Evolutionary conservation across 1,140 invertebrate genomes (phyloP), one percentile per base, ranked within the genome.

Genomic region (Ostrea denselamellosa): DNA sequence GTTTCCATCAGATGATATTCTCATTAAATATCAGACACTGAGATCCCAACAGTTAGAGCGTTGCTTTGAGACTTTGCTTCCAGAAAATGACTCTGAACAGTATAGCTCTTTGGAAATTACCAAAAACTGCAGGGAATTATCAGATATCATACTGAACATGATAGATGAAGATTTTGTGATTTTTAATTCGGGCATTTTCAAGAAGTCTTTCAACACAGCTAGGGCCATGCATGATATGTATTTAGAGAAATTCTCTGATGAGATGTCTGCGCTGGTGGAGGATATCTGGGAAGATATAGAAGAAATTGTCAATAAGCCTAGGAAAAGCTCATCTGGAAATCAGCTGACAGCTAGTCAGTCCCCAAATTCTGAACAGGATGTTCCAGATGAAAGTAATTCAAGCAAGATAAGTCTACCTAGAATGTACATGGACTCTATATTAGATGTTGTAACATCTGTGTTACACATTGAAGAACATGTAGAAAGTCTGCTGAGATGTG

Each of bases 81-180:
- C 92, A 0, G 92, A 92, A 17, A 86, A 87, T 44, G 90, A 92
- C 25, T 89, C 92, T 9, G 92, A 93, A 22, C 87, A 89, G 28
- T 89, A 92, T 9, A 92, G 92, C 83, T 90, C 93, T 62, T 86
- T 92, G 51, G 90, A 90, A 62, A 88, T 93, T 44, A 90, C 92
- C 19, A 90, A 90, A 56, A 93, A 93, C 88, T 94, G 93, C 87
- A 83, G 86, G 2, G 88, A 91, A 17, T 85, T 94, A 19, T 91
- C 92, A 0, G 88, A 90, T 52, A 90, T 91, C 22, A 92, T 94
- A 56, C 92, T 92, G 8, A 91, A 90, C 17, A 94, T 94, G 93
- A 93, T 94, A 82, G 91, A 92, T 85, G 93, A 94, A 88, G 93
- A 94, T 81, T 94, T 94, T 86, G 87, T 91, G n/a, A 88, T 93